Evolutionary conservation across 2,888 invertebrate genomes (phyloP), one percentile per base, ranked within the genome.

Genomic region (Pollenia angustigena): DNA sequence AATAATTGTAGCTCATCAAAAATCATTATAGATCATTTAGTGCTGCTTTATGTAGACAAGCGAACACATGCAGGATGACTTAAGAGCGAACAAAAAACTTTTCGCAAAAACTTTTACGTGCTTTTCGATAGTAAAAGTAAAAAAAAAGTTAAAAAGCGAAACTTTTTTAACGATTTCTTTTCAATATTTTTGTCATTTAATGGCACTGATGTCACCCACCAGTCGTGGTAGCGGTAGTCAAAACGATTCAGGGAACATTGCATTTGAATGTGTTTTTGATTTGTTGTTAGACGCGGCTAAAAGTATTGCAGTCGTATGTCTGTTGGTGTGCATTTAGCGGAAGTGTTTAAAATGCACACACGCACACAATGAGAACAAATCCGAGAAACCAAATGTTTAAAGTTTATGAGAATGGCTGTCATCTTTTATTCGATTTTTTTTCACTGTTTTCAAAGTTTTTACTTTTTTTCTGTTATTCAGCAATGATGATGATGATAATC

Each of bases 321-420:
- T 68, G 50, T 81, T 42, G 32, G 58, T 68, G 42, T 50, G 71
- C 42, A 69, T 64, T 71, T 42, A 54, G 62, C 76, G 76, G 82
- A 83, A 64, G 76, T 64, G 76, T 66, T 74, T 48, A 56, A 72
- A 48, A 56, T 56, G 42, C 64, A 52, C 62, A 76, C 69, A 79
- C 16, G 52, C 66, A 74, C 62, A 60, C 58, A 60, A 52, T 12
- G 9, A 16, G 7, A 60, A 75, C 4, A 60, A 66, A 50, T 46
- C 10, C 16, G 48, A 40, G 50, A 76, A 62, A 62, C 81, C 62
- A 81, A 87, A 87, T 81, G 76, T 62, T 87, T 81, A 78, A 87
- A 87, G 56, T 87, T 87, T 87, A 87, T 81, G 87, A 81, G 75
- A 87, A 84, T 84, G 60, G 83, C 78, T 78, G 72, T 81, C 87